Percentiles rank a stretch among this genome's conserved stretches.
phyloP scores from a whole-genome alignment of 2,797 vertebrate species.

The Monodelphis domestica region DNA sequence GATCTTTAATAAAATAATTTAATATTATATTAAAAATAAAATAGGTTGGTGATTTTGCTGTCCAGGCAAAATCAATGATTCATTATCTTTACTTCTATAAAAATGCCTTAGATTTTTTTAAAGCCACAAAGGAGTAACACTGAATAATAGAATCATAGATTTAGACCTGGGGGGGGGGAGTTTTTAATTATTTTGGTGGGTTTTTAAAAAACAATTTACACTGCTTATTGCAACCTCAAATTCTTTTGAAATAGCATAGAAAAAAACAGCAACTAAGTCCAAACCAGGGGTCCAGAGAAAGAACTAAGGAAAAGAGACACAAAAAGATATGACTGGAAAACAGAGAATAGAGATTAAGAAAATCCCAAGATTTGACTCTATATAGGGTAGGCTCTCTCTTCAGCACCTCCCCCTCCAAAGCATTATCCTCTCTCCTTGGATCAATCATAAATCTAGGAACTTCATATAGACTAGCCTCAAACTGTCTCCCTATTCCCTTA shows the following conservation, averaged over 20 bases:
- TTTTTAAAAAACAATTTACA: conserved; percentile 52
- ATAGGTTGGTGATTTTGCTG: conserved; percentile 67
- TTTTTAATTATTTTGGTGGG: not conserved
- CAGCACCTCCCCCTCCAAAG: not conserved
- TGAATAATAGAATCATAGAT: conserved; percentile 57
- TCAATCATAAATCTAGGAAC: conserved; percentile 41
- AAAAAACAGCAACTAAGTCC: conserved; percentile 68
- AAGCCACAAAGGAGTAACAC: conserved; percentile 71
- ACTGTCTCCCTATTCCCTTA: not conserved
- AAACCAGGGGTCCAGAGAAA: conserved; percentile 63
- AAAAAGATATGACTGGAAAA: conserved; percentile 36
- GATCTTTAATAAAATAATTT: conserved; percentile 78
- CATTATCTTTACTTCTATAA: conserved; percentile 71
- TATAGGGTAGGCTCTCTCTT: not conserved
- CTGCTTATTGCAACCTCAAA: conserved; percentile 76
- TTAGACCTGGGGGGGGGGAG: not conserved
- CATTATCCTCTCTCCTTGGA: not conserved
- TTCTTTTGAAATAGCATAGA: conserved; percentile 76
- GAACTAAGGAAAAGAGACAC: conserved; percentile 55
- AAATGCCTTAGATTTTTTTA: conserved; percentile 71
- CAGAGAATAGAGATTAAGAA: conserved; percentile 6
- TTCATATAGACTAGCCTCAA: conserved; percentile 41
- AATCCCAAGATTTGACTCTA: not conserved
- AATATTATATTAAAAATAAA: conserved; percentile 78
- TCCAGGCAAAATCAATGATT: conserved; percentile 74